phyloP scores from a whole-genome alignment of 2,113 vertebrate genomes.

The Heterotis niloticus region DNA sequence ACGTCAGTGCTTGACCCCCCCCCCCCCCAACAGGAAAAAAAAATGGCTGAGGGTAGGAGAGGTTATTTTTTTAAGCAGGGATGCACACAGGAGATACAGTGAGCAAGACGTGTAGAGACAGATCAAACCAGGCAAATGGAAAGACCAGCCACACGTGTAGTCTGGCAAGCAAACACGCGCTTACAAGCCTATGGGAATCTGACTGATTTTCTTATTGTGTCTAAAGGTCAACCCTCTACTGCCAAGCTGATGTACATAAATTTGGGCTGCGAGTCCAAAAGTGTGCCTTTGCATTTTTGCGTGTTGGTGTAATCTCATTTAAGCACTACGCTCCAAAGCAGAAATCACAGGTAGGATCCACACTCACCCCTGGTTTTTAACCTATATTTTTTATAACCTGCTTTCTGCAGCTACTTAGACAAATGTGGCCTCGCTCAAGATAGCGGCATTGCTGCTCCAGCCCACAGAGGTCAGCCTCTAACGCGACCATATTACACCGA shows the following conservation, averaged over 20 bases:
- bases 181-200: neutral
- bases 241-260: slow-evolving; percentile 35
- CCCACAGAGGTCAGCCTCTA: too few relatives aligned
- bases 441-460: too few relatives aligned
- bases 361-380: too few relatives aligned
- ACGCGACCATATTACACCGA: too few relatives aligned
- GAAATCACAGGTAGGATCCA: too few relatives aligned
- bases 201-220: slow-evolving; percentile 5
- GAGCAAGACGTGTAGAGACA: neutral
- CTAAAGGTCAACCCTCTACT: slow-evolving; percentile 31
- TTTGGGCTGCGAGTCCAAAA: neutral
- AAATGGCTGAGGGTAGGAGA: neutral
- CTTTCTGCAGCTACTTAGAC: too few relatives aligned
- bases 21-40: neutral
- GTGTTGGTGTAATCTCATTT: neutral
- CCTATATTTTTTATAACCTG: too few relatives aligned
- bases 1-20: neutral
- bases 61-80: slow-evolving; percentile 10
- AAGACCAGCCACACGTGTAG: neutral
- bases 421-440: too few relatives aligned
- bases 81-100: neutral
- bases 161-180: neutral
- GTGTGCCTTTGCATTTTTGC: neutral
- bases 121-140: neutral
- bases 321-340: too few relatives aligned